These are phyloP conservation scores for Vesta saturnalis DNA, from an alignment of 2,888 invertebrate genomes.

Conservation along the genomic window DNA sequence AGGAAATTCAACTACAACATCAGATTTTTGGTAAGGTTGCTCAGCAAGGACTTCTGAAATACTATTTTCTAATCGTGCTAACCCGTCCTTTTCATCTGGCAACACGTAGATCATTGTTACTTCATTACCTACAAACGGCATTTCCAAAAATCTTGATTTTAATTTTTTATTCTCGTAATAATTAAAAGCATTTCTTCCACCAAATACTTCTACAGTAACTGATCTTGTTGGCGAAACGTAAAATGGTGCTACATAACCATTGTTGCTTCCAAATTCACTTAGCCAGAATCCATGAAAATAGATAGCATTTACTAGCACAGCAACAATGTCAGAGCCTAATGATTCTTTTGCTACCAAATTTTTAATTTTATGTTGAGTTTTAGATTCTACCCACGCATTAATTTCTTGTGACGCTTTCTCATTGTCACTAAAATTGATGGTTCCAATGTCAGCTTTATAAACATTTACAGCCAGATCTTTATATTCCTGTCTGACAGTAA, in stretches of 20 bases:
- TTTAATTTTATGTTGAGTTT: slow-evolving; percentile 56
- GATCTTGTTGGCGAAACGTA: slow-evolving; percentile 39
- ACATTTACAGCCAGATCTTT: slow-evolving; percentile 67
- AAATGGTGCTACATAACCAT: slow-evolving; percentile 38
- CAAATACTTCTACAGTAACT: slow-evolving; percentile 52
- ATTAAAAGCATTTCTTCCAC: slow-evolving; percentile 43
- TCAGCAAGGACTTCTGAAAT: slow-evolving; percentile 31
- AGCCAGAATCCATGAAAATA: slow-evolving; percentile 55
- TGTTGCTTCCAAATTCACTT: slow-evolving; percentile 34
- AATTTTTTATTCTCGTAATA: slow-evolving; percentile 51
- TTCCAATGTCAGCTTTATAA: slow-evolving; percentile 71
- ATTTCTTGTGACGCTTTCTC: slow-evolving; percentile 49
- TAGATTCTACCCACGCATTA: slow-evolving; percentile 57
- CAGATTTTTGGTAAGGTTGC: slow-evolving; percentile 18
- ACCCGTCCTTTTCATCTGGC: slow-evolving; percentile 40
- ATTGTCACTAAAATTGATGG: slow-evolving; percentile 46
- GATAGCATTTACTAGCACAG: slow-evolving; percentile 56
- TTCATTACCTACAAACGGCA: slow-evolving; percentile 47
- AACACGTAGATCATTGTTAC: slow-evolving; percentile 42
- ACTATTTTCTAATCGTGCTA: slow-evolving; percentile 31
- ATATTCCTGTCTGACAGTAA: slow-evolving; percentile 66
- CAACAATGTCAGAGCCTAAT: slow-evolving; percentile 45
- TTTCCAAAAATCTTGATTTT: slow-evolving; percentile 52
- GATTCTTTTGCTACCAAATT: slow-evolving; percentile 47
- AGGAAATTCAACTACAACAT: slow-evolving; percentile 42